A percentile compares a stretch with the other conserved stretches of the same genome.
phyloP scores from a whole-genome alignment of 2,888 invertebrate species.

The Ophonus ardosiacus region DNA sequence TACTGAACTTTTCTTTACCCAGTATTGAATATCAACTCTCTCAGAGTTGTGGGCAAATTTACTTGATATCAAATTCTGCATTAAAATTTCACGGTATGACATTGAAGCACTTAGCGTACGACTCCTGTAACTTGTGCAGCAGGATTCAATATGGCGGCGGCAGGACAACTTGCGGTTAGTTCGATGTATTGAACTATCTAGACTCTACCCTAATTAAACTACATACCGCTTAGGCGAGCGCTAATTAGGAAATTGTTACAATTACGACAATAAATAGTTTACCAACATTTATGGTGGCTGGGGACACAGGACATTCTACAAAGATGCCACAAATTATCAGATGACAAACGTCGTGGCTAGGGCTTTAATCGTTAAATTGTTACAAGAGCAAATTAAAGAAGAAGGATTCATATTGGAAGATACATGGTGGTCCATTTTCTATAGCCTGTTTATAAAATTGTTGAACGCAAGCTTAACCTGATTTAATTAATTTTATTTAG shows the following conservation, averaged over 20 bases:
- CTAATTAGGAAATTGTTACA: constrained; percentile 35
- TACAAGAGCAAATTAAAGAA: too few relatives aligned
- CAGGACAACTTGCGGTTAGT: neutral
- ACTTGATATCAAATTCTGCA: neutral
- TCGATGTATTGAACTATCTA: constrained; percentile 12
- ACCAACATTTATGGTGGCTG: neutral
- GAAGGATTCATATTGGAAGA: too few relatives aligned
- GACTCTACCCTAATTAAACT: constrained; percentile 13
- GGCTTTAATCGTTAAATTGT: too few relatives aligned
- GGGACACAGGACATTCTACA: neutral
- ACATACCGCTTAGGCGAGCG: constrained; percentile 4
- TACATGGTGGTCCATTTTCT: too few relatives aligned
- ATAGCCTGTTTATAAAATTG: too few relatives aligned
- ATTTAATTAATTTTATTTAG: too few relatives aligned
- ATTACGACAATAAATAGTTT: neutral
- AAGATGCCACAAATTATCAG: neutral
- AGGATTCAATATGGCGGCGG: neutral
- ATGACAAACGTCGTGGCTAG: too few relatives aligned
- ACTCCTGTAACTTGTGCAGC: neutral
- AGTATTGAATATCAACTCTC: neutral
- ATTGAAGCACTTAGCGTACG: neutral
- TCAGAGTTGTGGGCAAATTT: neutral
- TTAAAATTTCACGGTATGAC: neutral
- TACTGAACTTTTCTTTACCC: neutral
- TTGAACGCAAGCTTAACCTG: too few relatives aligned